Conservation (phyloP, 2,113 vertebrate genomes). For the Etheostoma cragini region DNA sequence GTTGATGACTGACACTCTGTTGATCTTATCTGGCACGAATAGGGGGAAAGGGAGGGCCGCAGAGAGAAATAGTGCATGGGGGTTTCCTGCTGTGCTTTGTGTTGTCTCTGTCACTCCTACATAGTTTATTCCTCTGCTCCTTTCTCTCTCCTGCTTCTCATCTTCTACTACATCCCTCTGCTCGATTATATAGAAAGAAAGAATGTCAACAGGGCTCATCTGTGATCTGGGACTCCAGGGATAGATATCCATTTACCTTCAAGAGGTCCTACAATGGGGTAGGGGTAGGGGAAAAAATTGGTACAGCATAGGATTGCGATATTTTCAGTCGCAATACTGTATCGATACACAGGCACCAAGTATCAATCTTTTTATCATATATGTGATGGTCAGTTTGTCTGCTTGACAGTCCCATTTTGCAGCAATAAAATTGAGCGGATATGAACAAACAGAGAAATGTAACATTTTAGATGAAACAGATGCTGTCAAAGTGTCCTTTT, state of each 20-base stretch:
- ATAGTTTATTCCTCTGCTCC: constrained; percentile 52
- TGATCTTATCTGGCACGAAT: constrained; percentile 89
- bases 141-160: constrained; percentile 40
- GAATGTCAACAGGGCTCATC: constrained; percentile 63
- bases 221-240: constrained; percentile 65
- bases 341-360: too few relatives aligned
- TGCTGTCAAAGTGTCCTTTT: too few relatives aligned
- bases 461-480: too few relatives aligned
- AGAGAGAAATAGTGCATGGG: constrained; percentile 41
- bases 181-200: constrained; percentile 45
- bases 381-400: too few relatives aligned
- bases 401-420: too few relatives aligned
- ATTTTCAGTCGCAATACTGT: too few relatives aligned
- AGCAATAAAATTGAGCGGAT: too few relatives aligned
- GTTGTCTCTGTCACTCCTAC: constrained; percentile 69
- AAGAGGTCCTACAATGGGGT: constrained; percentile 52
- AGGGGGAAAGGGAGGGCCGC: constrained; percentile 54
- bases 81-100: constrained; percentile 56
- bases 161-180: constrained; percentile 53
- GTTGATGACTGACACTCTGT: constrained; percentile 90
- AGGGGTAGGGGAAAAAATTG: too few relatives aligned
- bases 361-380: too few relatives aligned
- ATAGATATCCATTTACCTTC: constrained; percentile 73
- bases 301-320: too few relatives aligned
- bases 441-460: too few relatives aligned